A percentile compares a stretch with the other conserved stretches of the same genome.
Evolutionary conservation across 2,888 invertebrate genomes (phyloP).

Genomic region (Smittia sp.): DNA sequence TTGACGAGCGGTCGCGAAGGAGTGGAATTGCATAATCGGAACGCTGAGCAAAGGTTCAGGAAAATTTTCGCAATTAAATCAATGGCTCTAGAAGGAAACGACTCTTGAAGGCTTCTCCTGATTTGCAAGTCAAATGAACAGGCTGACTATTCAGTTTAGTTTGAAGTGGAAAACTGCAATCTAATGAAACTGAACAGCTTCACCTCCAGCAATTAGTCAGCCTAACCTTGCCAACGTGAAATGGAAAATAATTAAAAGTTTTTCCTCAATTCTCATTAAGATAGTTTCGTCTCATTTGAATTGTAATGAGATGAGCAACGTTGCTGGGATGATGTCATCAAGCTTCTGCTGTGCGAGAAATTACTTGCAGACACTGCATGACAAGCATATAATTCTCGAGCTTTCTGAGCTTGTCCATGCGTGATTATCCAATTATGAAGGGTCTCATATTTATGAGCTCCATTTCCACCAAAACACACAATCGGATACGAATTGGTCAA

Average conservation of each 20-base stretch:
- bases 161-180: too few relatives aligned
- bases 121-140: conserved; percentile 32
- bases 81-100: conserved; percentile 7
- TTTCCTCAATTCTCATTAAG: not conserved
- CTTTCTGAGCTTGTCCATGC: conserved; percentile 8
- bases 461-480: not conserved
- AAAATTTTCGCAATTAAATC: conserved; percentile 2
- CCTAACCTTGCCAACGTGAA: too few relatives aligned
- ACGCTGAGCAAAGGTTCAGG: not conserved
- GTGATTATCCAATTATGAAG: conserved; percentile 35
- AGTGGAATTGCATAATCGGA: not conserved
- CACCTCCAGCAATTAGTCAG: too few relatives aligned
- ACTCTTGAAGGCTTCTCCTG: conserved; percentile 6
- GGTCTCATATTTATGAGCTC: conserved; percentile 9
- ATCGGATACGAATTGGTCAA: conserved; percentile 28
- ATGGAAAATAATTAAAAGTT: not conserved
- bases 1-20: not conserved
- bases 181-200: too few relatives aligned
- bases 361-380: too few relatives aligned
- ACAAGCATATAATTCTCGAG: too few relatives aligned
- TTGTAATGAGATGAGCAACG: too few relatives aligned
- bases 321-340: too few relatives aligned
- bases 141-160: too few relatives aligned
- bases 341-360: too few relatives aligned
- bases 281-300: too few relatives aligned